Evolutionary conservation across 2,113 vertebrate species (phyloP), one percentile per base, ranked within the genome.

Genomic region (Tyrannus savana): DNA sequence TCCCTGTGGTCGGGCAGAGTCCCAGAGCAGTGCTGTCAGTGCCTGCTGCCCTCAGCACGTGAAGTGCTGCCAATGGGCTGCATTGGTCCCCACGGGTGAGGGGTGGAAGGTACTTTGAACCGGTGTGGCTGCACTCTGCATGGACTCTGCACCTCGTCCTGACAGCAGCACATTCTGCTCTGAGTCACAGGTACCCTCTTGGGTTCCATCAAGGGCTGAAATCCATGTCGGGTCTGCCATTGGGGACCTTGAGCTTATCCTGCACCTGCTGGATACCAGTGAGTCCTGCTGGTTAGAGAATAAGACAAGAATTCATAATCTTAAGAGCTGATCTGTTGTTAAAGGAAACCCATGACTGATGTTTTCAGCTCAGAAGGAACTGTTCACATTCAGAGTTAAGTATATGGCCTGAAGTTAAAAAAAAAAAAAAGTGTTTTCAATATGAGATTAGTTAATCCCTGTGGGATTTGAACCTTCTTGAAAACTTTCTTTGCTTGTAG

Each of bases 1-100:
- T 84, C 21, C 18, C 23, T 0, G 1, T 27, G 50, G 39, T 33
- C 18, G 42, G 74, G n/a, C 60, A 67, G 52, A 15, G 64, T 90
- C 59, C 59, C 47, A 30, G 28, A 6, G 49, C 4, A 31, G 9
- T 58, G 76, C 66, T 2, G 3, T 33, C 22, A 11, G 55, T 2
- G 3, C n/a, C 41, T 42, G 56, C 62, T 93, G 75, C 64, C 47
- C 56, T 14, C 42, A 68, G 78, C 1, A 0, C n/a, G 47, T 90
- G 85, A 33, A 0, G 0, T 37, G 37, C 53, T 79, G 81, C 84
- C 75, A 90, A 56, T 0, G 0, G 21, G 39, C 83, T 83, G 66
- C 2, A 0, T 13, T 78, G 74, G 52, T 6, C 69, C 73, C 64
- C 28, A 3, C 0, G 1, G 33, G 35, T 0, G 0, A 64, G 63